Base-by-base conservation (phyloP, 2,113 vertebrate species). In the Oncorhynchus clarkii region DNA sequence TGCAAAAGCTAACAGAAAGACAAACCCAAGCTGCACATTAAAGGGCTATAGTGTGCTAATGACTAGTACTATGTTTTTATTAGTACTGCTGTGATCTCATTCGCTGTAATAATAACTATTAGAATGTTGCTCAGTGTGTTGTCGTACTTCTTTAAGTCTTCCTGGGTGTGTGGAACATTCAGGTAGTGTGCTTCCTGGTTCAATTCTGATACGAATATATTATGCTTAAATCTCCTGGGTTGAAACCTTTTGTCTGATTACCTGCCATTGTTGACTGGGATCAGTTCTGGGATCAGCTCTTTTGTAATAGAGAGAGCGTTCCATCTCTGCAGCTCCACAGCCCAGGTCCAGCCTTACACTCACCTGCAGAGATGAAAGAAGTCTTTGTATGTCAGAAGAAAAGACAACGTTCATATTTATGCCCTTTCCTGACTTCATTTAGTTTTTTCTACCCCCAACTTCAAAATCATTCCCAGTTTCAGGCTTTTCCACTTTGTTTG, bases 231-330 rank as follows among this genome's bases (percentile, higher is more conserved):
- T 72, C 75, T 76, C 62, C 26, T 13, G 29, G 77, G 67, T 81
- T 13, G n/a, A 60, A n/a, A 60, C 66, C 4, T 75, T 78, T 76
- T 34, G 73, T 84, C 80, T 75, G 62, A 64, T 84, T 78, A 83
- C 81, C 85, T 87, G 84, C 79, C 74, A 68, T 74, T 85, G 86
- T 88, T 89, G 78, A 77, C 74, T 73, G 81, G 80, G 81, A 81
- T 87, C 77, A 76, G 70, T 0, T 14, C 66, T 73, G 81, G 80
- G 80, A 82, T 88, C 78, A 77, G 54, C 0, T 14, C 54, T 78
- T 88, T 71, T 85, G 88, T 85, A 83, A 80, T 74, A 84, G 78
- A 80, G 67, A 76, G 78, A 74, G 18, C 39, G 48, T 64, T 76
- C 54, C 29, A 26, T 83, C 82, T 84, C 70, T 31, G 73, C 75